These are phyloP conservation scores for Beris chalybata DNA, from an alignment of 2,888 invertebrate species.

Conservation along the genomic window DNA sequence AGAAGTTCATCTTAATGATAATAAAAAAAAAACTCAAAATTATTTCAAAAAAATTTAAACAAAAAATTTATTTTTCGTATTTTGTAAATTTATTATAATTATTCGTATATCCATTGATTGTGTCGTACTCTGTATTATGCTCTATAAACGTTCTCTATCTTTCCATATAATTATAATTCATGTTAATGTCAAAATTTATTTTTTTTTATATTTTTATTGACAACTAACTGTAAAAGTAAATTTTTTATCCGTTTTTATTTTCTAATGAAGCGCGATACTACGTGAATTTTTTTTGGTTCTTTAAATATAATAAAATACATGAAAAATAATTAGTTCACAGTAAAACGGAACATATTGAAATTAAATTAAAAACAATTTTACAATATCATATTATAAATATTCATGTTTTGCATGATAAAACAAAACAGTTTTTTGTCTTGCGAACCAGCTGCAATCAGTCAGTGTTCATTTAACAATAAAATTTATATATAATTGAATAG, in stretches of 20 bases:
- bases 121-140: too few species aligned
- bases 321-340: too few species aligned
- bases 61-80: slow-evolving; percentile 2
- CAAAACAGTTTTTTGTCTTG: slow-evolving; percentile 37
- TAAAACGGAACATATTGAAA: neutral
- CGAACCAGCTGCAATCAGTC: slow-evolving; percentile 47
- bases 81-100: slow-evolving; percentile 14
- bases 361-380: slow-evolving; percentile 15
- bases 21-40: slow-evolving; percentile 18
- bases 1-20: slow-evolving; percentile 28
- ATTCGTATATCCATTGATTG: slow-evolving; percentile 36
- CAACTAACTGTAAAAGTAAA: too few species aligned
- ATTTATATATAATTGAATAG: neutral
- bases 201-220: too few species aligned
- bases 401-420: slow-evolving; percentile 38
- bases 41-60: slow-evolving; percentile 7
- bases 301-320: too few species aligned
- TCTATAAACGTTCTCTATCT: neutral
- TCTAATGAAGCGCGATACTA: too few species aligned
- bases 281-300: too few species aligned
- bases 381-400: slow-evolving; percentile 19
- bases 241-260: too few species aligned
- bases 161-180: neutral
- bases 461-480: slow-evolving; percentile 40
- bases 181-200: neutral